Evolutionary conservation across 1,140 invertebrate genomes (phyloP).

Genomic region (Homarus americanus): DNA sequence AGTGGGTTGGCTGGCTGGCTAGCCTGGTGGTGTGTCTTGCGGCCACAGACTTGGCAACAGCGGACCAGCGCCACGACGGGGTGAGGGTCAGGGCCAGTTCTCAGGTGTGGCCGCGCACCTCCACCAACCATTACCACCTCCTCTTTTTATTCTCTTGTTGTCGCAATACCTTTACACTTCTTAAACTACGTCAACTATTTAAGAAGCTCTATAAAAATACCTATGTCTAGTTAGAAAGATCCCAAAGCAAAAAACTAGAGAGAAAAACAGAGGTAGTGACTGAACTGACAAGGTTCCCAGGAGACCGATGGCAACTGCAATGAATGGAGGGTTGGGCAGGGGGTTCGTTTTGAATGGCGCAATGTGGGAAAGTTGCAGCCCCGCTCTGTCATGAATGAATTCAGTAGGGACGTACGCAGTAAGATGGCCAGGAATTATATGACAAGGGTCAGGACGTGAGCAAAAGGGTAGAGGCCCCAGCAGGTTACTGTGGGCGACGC

Average conservation of each 20-base stretch:
- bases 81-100: background rate
- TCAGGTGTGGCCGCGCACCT: background rate
- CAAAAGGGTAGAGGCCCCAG: background rate
- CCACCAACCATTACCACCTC: background rate
- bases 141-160: background rate
- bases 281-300: background rate
- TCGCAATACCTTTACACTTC: background rate
- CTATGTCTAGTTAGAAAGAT: background rate
- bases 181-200: background rate
- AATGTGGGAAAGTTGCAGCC: background rate
- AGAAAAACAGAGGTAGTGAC: background rate
- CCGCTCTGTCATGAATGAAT: background rate
- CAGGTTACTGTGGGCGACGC: background rate
- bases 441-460: background rate
- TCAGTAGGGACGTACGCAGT: background rate
- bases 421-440: background rate
- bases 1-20: no score
- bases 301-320: background rate
- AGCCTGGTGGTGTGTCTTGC: background rate
- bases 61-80: background rate
- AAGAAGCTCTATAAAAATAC: no score
- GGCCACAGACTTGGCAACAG: background rate
- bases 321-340: conserved; percentile 12
- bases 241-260: background rate
- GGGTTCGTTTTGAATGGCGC: background rate